These are phyloP conservation scores for Rhipidura dahli DNA, from an alignment of 2,113 vertebrate genomes.

Conservation along the genomic window DNA sequence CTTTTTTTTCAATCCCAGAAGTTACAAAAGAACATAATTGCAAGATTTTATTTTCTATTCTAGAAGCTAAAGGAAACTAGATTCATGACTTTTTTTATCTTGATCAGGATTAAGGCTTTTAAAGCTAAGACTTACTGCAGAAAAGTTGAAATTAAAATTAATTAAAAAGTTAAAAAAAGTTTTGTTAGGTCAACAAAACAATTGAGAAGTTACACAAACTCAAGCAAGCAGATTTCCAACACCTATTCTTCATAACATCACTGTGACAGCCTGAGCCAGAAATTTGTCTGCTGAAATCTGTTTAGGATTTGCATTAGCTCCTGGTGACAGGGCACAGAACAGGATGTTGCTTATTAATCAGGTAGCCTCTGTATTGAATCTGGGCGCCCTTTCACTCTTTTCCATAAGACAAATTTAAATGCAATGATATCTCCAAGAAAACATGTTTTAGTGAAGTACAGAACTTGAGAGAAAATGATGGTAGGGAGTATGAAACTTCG, in stretches of 20 bases:
- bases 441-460: neutral
- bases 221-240: neutral
- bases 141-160: neutral
- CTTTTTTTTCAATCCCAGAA: neutral
- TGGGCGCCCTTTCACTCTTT: neutral
- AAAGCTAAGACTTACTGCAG: neutral
- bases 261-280: neutral
- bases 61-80: neutral
- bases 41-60: neutral
- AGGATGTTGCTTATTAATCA: neutral
- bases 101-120: neutral
- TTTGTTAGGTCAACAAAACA: neutral
- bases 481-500: neutral
- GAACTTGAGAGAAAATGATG: neutral
- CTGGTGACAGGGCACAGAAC: neutral
- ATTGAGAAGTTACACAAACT: neutral
- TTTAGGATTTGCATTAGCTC: neutral
- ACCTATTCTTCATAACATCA: neutral
- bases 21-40: neutral
- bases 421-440: neutral
- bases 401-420: neutral
- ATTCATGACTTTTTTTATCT: neutral
- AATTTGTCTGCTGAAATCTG: neutral
- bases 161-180: no score
- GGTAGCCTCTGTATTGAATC: rapidly evolving